These are phyloP conservation scores for Sesamia nonagrioides DNA, from an alignment of 1,140 invertebrate genomes.

Conservation along the genomic window DNA sequence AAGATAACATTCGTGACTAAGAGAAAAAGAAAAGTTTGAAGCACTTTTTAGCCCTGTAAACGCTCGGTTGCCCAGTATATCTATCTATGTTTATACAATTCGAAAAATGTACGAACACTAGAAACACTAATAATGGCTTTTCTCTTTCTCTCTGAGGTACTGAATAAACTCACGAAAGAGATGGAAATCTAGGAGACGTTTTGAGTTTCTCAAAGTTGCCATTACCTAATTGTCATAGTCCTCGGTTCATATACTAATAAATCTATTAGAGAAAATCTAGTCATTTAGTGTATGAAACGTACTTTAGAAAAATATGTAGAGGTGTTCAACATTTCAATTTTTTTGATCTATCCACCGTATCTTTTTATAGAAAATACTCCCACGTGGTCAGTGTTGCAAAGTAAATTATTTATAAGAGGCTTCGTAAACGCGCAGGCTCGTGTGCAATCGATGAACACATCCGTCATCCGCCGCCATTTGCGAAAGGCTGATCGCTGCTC, in stretches of 20 bases:
- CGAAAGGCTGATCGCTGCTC: slow-evolving; percentile 81
- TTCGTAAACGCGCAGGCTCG: slow-evolving; percentile 71
- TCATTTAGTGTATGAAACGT: not conserved
- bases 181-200: not conserved
- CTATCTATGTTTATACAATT: not conserved
- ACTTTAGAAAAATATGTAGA: not conserved
- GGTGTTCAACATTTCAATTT: not conserved
- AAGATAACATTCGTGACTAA: no score
- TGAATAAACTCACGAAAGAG: not conserved
- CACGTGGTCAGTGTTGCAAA: slow-evolving; percentile 48
- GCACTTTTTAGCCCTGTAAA: no score
- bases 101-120: not conserved
- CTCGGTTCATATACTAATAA: not conserved
- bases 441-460: slow-evolving; percentile 85
- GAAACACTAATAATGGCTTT: not conserved
- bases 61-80: not conserved
- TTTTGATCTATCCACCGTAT: not conserved
- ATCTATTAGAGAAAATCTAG: not conserved
- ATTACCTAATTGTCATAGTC: not conserved
- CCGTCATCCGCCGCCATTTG: slow-evolving; percentile 86
- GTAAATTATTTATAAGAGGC: slow-evolving; percentile 4
- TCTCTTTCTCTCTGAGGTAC: not conserved
- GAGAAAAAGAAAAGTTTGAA: no score
- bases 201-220: not conserved
- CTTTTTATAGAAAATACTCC: not conserved